These are phyloP conservation scores for Rambutsinella grinnellia DNA, from an alignment of 2,888 invertebrate species.

Conservation along the genomic window DNA sequence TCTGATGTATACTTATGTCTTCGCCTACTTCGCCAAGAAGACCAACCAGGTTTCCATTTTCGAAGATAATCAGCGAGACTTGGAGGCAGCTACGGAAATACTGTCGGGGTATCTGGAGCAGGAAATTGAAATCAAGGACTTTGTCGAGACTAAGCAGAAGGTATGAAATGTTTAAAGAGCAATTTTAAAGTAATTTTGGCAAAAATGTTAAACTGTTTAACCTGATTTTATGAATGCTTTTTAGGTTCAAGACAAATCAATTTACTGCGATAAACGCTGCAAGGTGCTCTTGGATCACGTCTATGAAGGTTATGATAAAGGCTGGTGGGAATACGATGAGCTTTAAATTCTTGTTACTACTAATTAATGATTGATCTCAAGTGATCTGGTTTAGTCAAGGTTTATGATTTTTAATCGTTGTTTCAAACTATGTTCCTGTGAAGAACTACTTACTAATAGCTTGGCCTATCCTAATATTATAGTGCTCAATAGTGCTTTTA, in stretches of 20 bases:
- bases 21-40: constrained; percentile 97
- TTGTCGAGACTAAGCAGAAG: constrained; percentile 98
- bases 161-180: constrained; percentile 75
- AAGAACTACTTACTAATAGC: too few relatives aligned
- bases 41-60: constrained; percentile 99
- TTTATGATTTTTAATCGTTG: too few relatives aligned
- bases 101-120: constrained; percentile 97
- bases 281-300: constrained; percentile 97
- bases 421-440: too few relatives aligned
- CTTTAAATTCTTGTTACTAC: too few relatives aligned
- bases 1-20: constrained; percentile 99
- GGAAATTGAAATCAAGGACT: constrained; percentile 97
- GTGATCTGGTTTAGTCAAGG: too few relatives aligned
- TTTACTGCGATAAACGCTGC: constrained; percentile 98
- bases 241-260: constrained; percentile 70
- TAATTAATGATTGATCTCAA: too few relatives aligned
- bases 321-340: constrained; percentile 96
- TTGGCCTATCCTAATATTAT: too few relatives aligned
- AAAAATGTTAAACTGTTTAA: not conserved
- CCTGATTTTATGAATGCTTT: constrained; percentile 1
- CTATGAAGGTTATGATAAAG: constrained; percentile 98
- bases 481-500: too few relatives aligned
- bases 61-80: constrained; percentile 97
- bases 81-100: constrained; percentile 97
- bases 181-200: constrained; percentile 9